A percentile compares a stretch with the other conserved stretches of the same genome.
phyloP scores from a whole-genome alignment of 2,888 invertebrate species.

The Apotomis turbidana region DNA sequence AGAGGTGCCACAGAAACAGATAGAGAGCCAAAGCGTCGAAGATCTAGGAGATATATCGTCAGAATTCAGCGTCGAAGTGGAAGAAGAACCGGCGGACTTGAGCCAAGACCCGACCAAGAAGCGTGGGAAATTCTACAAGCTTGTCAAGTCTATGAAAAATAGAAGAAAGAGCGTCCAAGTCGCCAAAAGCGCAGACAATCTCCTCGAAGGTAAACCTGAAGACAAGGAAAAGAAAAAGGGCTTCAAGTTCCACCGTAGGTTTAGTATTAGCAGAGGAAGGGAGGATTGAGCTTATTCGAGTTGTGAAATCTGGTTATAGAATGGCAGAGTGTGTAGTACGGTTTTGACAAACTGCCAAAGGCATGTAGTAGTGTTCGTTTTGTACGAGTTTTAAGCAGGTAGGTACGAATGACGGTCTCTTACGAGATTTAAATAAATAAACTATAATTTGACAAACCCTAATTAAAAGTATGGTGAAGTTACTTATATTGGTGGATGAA shows the following conservation, averaged over 20 bases:
- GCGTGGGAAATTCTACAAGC: slow-evolving; percentile 75
- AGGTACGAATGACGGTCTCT: not conserved
- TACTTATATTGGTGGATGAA: too few relatives aligned
- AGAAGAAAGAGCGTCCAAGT: slow-evolving; percentile 79
- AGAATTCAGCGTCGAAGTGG: slow-evolving; percentile 79
- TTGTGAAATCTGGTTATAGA: slow-evolving; percentile 46
- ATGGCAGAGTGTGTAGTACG: not conserved
- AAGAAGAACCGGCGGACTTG: slow-evolving; percentile 67
- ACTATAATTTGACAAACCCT: too few relatives aligned
- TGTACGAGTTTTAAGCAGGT: not conserved
- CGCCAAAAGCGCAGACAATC: slow-evolving; percentile 76
- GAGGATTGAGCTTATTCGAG: slow-evolving; percentile 67
- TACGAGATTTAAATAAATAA: too few relatives aligned
- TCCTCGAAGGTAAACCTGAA: slow-evolving; percentile 66
- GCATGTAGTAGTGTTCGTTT: not conserved
- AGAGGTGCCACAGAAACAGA: slow-evolving; percentile 65
- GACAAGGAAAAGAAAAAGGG: slow-evolving; percentile 75
- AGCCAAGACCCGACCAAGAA: slow-evolving; percentile 69
- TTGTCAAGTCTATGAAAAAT: slow-evolving; percentile 80
- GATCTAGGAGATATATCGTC: slow-evolving; percentile 79
- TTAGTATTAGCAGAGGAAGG: slow-evolving; percentile 74
- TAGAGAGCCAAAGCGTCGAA: slow-evolving; percentile 75
- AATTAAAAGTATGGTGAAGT: too few relatives aligned
- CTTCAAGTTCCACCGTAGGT: slow-evolving; percentile 77
- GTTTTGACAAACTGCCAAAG: not conserved